Evolutionary conservation across 2,113 vertebrate genomes (phyloP).

Genomic region (Equus przewalskii): DNA sequence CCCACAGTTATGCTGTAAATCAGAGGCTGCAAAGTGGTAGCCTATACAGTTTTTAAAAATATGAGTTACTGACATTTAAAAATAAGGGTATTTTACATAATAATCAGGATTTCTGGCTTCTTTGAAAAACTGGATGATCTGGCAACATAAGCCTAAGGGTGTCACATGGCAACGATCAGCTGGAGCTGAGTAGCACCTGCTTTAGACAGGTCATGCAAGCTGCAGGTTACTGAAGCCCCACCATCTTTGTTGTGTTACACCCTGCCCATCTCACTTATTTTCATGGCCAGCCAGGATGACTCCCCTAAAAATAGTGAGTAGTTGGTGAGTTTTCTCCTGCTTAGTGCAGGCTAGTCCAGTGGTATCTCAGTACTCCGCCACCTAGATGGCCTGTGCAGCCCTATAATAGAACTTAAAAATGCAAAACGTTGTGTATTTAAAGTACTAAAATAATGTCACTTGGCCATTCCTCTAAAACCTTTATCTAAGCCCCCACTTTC

Average conservation of each 20-base stretch:
- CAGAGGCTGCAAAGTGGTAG: not conserved
- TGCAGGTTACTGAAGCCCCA: not conserved
- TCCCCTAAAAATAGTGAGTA: not conserved
- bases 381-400: not conserved
- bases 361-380: not conserved
- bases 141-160: not conserved
- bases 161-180: not conserved
- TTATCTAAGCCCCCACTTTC: not conserved
- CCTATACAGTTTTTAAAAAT: not conserved
- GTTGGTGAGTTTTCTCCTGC: not conserved
- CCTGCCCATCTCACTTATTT: not conserved
- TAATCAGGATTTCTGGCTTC: not conserved
- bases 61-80: not conserved
- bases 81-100: not conserved
- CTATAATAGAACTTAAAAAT: not conserved
- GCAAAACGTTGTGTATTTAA: not conserved
- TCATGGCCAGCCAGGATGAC: not conserved
- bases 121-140: not conserved
- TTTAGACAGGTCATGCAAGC: not conserved
- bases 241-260: not conserved
- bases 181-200: not conserved
- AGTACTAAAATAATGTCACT: not conserved
- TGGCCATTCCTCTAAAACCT: not conserved
- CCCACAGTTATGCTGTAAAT: not conserved
- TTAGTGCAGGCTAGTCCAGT: not conserved